Evolutionary conservation across 2,797 vertebrate species (phyloP), one percentile per base, ranked within the genome.

Genomic region (Neomorphus geoffroyi): DNA sequence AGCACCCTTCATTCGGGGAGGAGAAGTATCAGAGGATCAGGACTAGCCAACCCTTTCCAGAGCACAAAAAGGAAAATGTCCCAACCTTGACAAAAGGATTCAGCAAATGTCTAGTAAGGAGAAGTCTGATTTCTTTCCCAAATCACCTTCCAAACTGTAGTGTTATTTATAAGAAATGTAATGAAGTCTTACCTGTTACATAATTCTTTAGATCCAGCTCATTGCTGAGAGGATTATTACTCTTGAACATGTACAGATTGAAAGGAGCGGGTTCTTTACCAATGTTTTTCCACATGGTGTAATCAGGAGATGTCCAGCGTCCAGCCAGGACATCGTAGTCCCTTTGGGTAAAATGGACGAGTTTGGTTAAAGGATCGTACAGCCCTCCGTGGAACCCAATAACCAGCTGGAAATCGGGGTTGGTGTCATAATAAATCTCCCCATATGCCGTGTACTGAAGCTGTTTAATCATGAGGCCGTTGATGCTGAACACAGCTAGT

Each of bases 211-310:
- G 97, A 92, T 99, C 99, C 97, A 99, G 97, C 98, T 99, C 99
- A 75, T 99, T 99, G 92, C 99, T 99, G 95, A 99, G 99, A 35
- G 99, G 99, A 94, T 99, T 99, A 98, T 99, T 99, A 97, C 99
- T 99, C 97, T 99, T 99, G 98, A 99, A 99, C 99, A 99, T 99
- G 92, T 99, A 99, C 58, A 99, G 94, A 96, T 99, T 99, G 93
- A 99, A 99, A 9, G 99, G 99, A 45, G 99, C 97, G 0, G 99
- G 99, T 93, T 99, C 99, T 93, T 98, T 99, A 95, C 99, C 99
- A 48, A 99, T 99, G 83, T 99, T 99, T 95, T 98, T 99, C 99
- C 99, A 99, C 97, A 99, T 98, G 94, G 98, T 98, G 77, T 99
- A 99, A 98, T 99, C 99, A 0, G 99, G 99, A 13, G 99, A 99